Conservation (phyloP, 2,797 vertebrate species). For the Champsocephalus esox region DNA sequence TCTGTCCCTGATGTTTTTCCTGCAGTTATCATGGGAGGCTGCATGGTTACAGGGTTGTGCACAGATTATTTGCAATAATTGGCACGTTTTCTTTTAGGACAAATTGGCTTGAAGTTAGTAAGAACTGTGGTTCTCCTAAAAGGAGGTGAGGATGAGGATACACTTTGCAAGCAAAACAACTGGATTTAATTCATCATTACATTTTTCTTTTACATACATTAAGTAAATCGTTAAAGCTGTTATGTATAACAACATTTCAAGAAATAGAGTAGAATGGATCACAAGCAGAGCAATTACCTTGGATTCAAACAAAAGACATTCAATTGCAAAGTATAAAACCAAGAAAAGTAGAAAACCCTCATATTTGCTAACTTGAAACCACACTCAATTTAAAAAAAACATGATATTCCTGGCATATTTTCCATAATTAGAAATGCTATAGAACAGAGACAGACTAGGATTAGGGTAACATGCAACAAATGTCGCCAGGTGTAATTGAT, state of each 20-base stretch:
- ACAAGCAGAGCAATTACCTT: not conserved
- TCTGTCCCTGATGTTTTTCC: conserved; percentile 49
- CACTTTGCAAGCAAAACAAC: not conserved
- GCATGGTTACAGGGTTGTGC: conserved; percentile 35
- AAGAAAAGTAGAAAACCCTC: not conserved
- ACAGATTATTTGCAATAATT: conserved; percentile 23
- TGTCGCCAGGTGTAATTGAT: not conserved
- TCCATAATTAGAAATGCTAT: too few species aligned
- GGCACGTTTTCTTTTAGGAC: conserved; percentile 22
- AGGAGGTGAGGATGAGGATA: not conserved
- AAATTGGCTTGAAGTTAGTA: conserved; percentile 20
- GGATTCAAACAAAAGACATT: not conserved
- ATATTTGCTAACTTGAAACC: not conserved
- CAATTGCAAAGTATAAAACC: not conserved
- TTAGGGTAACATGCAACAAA: not conserved
- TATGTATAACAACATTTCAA: not conserved
- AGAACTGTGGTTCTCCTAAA: conserved; percentile 14
- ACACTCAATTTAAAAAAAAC: too few species aligned
- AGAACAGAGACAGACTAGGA: not conserved
- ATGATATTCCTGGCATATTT: too few species aligned
- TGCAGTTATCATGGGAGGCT: conserved; percentile 54
- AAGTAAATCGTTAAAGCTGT: not conserved
- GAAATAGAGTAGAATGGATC: not conserved
- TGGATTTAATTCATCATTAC: not conserved
- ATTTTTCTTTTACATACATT: not conserved